Evolutionary conservation across 2,888 invertebrate genomes (phyloP), one percentile per base, ranked within the genome.

Genomic region (Dolichomitus sp.): DNA sequence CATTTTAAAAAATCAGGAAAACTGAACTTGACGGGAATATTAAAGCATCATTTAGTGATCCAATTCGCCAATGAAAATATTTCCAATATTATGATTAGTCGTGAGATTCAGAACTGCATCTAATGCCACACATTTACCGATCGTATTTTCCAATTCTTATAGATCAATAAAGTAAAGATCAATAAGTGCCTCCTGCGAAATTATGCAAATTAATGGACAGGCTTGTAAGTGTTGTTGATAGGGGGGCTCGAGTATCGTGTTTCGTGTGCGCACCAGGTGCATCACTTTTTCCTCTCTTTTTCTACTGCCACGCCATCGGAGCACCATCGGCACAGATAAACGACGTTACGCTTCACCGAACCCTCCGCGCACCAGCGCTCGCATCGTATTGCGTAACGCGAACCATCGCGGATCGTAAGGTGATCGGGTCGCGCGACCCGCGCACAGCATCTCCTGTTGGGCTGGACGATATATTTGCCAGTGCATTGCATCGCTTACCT

Each of bases 351-450:
- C 81, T 81, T 76, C 40, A 76, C 23, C 76, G 81, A 81, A 70
- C 76, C 33, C 81, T 30, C 76, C 48, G 65, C 45, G 70, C 61
- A 70, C 50, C 33, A 59, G 76, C 81, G 72, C 77, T 83, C 63
- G 77, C 65, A 50, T 75, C 50, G 33, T 48, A 72, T 87, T 86
- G 84, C 85, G 87, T 73, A 85, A 86, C 73, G 61, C 76, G 73
- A 77, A 66, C 52, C 61, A 57, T 63, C 48, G 69, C 30, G 78
- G 80, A 74, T 81, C 82, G 80, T 82, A 82, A 85, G 84, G 83
- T 80, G 84, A 85, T 80, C 84, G 82, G 84, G 86, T 86, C 81
- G 78, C 80, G 77, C 82, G 81, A 84, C 75, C 83, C 75, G 37
- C 54, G 69, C 59, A 30, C 63, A 33, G 42, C 40, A 65, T 74